phyloP scores from a whole-genome alignment of 2,888 invertebrate genomes.

The Clivina fossor region DNA sequence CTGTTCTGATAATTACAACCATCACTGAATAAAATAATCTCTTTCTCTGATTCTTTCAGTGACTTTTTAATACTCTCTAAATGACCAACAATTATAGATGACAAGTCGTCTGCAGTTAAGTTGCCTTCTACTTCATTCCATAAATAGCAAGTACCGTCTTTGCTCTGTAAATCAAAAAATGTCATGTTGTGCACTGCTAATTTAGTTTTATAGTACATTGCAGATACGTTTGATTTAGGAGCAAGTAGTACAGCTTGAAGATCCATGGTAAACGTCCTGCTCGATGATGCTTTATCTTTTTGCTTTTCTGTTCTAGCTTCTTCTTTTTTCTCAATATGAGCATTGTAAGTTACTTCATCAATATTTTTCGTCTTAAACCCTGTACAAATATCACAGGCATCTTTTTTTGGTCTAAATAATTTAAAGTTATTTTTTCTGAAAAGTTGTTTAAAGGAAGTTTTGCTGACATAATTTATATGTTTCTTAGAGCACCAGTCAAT shows the following conservation, averaged over 20 bases:
- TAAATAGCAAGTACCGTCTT: constrained; percentile 37
- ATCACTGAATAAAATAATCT: constrained; percentile 32
- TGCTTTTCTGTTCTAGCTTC: constrained; percentile 4
- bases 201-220: constrained; percentile 16
- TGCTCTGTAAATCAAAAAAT: constrained; percentile 36
- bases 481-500: no score
- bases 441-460: no score
- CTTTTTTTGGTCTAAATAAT: constrained; percentile 16
- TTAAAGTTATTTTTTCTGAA: constrained; percentile 37
- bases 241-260: constrained; percentile 7
- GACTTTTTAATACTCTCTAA: no score
- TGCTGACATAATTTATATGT: no score
- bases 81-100: constrained; percentile 33
- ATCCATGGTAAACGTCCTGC: constrained; percentile 13
- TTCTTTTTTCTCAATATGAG: constrained; percentile 1
- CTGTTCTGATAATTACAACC: constrained; percentile 41
- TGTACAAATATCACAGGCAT: constrained; percentile 15
- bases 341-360: constrained; percentile 1
- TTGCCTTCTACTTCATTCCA: constrained; percentile 39
- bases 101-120: constrained; percentile 36
- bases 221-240: constrained; percentile 14
- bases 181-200: constrained; percentile 41
- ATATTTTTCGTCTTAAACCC: constrained; percentile 17
- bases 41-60: constrained; percentile 6
- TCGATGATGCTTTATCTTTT: not conserved